Base-by-base conservation (phyloP, 2,888 invertebrate species). In the Germaria angustata region DNA sequence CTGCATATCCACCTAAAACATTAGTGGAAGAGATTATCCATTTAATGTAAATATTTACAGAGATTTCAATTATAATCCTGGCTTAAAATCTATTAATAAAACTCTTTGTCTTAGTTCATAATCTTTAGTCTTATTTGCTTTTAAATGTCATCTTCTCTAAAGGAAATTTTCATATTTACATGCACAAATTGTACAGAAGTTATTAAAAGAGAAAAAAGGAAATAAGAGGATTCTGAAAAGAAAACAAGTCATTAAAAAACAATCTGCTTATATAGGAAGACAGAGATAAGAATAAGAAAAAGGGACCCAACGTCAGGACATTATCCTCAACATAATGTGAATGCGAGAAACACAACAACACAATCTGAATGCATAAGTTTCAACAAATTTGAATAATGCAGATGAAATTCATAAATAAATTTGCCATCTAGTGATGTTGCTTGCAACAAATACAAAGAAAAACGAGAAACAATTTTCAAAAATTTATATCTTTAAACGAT, bases 191-290 rank as follows among this genome's bases (percentile, higher is more conserved):
- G 15, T 63, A 61, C 28, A 63, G 13, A 41, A 61, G 20, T 51
- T 61, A 17, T 53, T 17, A 36, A 20, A n/a, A 28, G n/a, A 68
- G 1, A 11, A 20, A 36, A 4, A 13, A 44, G 1, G 22, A 32
- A 17, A 22, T 28, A 39, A 9, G 6, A 46, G n/a, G 20, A 41
- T 5, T 5, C 1, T 6, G 32, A 0, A 34, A 39, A 34, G 36
- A 34, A 32, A 69, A 69, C 32, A 57, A 69, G 15, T 53, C 32
- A 53, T 63, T 61, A 63, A 63, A 63, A 63, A 63, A 44, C 41
- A 73, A 73, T 63, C 51, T 73, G 32, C 28, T 28, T 3, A 28
- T 28, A 28, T 28, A 28, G 6, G 28, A 28, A 28, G 28, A 28
- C 28, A 41, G 8, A 28, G 32, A 13, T 6, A 41, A n/a, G 9